Evolutionary conservation across 2,113 vertebrate genomes (phyloP), one percentile per base, ranked within the genome.

Genomic region (Lepidothrix coronata): DNA sequence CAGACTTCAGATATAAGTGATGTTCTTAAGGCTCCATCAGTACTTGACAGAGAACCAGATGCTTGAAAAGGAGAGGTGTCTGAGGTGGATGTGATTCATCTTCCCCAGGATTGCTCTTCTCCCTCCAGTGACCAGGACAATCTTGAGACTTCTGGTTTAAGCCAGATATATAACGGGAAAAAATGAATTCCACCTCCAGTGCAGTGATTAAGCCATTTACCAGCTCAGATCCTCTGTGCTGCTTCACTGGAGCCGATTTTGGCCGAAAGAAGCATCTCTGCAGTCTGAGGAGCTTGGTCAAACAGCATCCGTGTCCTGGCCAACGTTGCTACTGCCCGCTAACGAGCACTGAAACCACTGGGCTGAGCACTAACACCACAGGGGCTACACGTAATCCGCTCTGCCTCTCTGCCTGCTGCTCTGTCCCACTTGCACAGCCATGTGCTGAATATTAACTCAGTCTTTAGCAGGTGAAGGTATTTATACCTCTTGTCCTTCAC

Each of bases 361-460:
- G 71, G 37, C 43, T 24, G 28, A 65, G 44, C 44, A 73, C 33
- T 8, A 8, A 28, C 67, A 70, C 19, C 18, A 5, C 28, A 17
- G 12, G 58, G 35, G 54, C 84, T 68, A 37, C 62, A 33, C 0
- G 0, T 12, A 59, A 44, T 13, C 67, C 72, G 46, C 52, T 1
- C 58, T 48, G 66, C 66, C 14, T 35, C 49, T 74, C 83, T 77
- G 51, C 46, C 75, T 31, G n/a, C 70, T 82, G 57, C 76, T 57
- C 94, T 70, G 51, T 57, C 83, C 63, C 83, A 39, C 27, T 43
- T 41, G 41, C 73, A 63, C 52, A 48, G 43, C 12, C 0, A 41
- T 0, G 0, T 49, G 68, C 37, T 39, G 35, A 73, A 20, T 18
- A 23, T 39, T 33, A 35, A 39, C 30, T 39, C 1, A 1, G 16